Evolutionary conservation across 2,113 vertebrate genomes (phyloP).

Genomic region (Podiceps cristatus): DNA sequence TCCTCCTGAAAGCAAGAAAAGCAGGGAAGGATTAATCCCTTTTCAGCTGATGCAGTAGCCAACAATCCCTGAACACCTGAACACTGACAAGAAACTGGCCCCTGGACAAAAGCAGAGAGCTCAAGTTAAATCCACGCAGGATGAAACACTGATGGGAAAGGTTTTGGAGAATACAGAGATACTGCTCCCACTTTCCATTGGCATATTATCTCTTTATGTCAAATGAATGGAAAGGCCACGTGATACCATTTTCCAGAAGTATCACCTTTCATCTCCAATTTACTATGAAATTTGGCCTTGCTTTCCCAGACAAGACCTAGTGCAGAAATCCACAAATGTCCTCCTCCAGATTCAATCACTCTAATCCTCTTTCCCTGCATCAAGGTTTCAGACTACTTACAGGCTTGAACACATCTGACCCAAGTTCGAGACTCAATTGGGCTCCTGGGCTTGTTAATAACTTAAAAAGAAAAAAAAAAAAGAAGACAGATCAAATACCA

Average conservation of each 20-base stretch:
- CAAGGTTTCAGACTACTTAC: background rate
- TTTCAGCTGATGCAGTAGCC: background rate
- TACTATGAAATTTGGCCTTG: background rate
- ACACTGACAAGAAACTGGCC: background rate
- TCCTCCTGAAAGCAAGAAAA: background rate
- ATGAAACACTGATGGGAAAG: background rate
- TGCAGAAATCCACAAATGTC: background rate
- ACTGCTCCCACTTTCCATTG: background rate
- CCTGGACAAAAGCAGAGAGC: background rate
- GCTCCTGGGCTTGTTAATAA: background rate
- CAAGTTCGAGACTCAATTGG: background rate
- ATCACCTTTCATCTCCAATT: background rate
- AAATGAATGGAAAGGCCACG: background rate
- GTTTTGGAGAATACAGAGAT: background rate
- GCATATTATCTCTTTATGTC: background rate
- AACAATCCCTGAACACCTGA: background rate
- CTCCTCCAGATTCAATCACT: background rate
- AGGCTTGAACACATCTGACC: background rate
- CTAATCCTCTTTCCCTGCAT: background rate
- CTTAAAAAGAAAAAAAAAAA: background rate
- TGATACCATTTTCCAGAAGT: background rate
- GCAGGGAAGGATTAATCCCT: background rate
- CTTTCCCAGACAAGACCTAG: background rate
- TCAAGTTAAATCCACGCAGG: background rate
- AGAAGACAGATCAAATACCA: background rate